A percentile compares a stretch with the other conserved stretches of the same genome.
Conservation (phyloP, 2,888 invertebrate species). For the Rutpela maculata region DNA sequence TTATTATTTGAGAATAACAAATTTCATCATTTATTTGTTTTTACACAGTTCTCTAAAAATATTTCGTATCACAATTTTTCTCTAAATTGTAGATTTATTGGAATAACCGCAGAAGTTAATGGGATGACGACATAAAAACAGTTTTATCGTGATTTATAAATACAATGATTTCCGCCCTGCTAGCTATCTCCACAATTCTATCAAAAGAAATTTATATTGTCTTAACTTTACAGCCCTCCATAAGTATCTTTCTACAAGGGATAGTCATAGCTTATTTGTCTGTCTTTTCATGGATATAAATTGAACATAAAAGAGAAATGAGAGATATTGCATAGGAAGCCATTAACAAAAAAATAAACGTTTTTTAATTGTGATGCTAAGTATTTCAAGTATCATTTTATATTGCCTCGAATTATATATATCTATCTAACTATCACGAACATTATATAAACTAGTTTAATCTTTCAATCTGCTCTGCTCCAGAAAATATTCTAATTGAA, state of each 20-base stretch:
- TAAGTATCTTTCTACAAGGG: background rate
- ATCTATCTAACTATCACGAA: too few species aligned
- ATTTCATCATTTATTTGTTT: background rate
- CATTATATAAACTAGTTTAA: too few species aligned
- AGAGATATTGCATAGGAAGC: too few species aligned
- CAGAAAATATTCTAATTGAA: too few species aligned
- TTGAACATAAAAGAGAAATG: background rate
- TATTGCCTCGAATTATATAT: too few species aligned
- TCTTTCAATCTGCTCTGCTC: too few species aligned
- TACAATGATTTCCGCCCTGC: conserved; percentile 14
- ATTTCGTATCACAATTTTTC: background rate
- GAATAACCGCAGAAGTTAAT: conserved; percentile 10
- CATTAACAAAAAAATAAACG: too few species aligned
- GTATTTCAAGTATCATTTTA: too few species aligned
- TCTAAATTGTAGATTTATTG: background rate
- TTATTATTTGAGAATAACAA: background rate
- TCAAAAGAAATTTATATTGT: background rate
- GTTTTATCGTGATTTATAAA: conserved; percentile 8
- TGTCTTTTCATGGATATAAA: background rate
- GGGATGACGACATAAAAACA: conserved; percentile 9
- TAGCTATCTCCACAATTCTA: conserved; percentile 8
- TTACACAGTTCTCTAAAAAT: background rate
- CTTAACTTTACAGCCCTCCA: background rate
- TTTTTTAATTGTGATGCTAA: too few species aligned
- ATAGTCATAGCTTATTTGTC: background rate